Conservation (phyloP, 2,888 invertebrate species). For the Adela reaumurella region DNA sequence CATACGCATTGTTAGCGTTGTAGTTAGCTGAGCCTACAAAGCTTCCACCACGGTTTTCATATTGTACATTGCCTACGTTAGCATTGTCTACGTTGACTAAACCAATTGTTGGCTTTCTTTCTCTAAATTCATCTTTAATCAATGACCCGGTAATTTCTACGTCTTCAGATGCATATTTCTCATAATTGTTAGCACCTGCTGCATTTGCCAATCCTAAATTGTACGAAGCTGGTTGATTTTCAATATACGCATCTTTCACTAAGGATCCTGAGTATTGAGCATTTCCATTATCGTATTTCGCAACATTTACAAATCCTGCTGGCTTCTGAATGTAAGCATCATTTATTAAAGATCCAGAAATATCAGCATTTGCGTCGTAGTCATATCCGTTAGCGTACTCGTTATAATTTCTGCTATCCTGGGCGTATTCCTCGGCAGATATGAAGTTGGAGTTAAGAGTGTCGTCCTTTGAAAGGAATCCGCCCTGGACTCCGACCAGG, state of each 20-base stretch:
- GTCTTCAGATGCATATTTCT: neutral
- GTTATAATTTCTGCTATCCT: slow-evolving; percentile 9
- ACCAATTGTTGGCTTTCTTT: neutral
- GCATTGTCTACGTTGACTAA: no score
- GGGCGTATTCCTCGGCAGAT: slow-evolving; percentile 33
- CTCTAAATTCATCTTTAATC: neutral
- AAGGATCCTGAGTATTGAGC: neutral
- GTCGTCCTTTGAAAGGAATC: slow-evolving; percentile 30
- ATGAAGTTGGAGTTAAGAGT: slow-evolving; percentile 38
- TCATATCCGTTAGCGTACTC: neutral
- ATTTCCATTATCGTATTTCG: neutral
- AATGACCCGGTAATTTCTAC: neutral
- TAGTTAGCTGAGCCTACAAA: no score
- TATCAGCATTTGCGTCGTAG: neutral
- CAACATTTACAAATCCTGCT: neutral
- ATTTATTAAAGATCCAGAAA: neutral
- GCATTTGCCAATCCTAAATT: no score
- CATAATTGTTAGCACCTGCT: neutral
- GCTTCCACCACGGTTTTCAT: no score
- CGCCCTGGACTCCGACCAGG: slow-evolving; percentile 41
- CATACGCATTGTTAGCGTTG: no score
- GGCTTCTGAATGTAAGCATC: neutral
- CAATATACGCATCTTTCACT: neutral
- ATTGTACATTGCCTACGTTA: no score
- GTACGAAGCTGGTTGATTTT: neutral